Evolutionary conservation across 2,797 vertebrate genomes (phyloP), one percentile per base, ranked within the genome.

Genomic region (Loriculus beryllinus): DNA sequence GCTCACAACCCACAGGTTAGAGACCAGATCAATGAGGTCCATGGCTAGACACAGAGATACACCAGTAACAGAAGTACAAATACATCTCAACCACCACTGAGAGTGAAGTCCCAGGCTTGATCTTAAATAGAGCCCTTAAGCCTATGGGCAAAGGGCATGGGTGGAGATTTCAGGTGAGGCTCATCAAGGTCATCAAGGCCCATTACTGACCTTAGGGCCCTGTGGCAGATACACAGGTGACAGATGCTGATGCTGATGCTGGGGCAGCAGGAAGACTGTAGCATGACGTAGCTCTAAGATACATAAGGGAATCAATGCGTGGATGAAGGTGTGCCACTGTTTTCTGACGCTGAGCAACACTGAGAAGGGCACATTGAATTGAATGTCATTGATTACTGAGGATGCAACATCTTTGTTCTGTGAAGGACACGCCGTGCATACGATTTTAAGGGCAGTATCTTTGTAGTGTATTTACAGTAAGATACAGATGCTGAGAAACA

Each of bases 51-150:
- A 59, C 10, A 59, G 1, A 1, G 2, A n/a, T 7, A 29, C 8
- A 11, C 3, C 42, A 22, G 1, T 1, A 1, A 14, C 4, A 63
- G 7, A 71, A 7, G 7, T 4, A 39, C 23, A 60, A 1, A 42
- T 1, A 2, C 9, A 29, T 0, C 40, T 25, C 33, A 9, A 56
- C 2, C 21, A 26, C 0, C 63, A 20, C 20, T 3, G 0, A 35
- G 10, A 13, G 0, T 2, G 0, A 45, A 11, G 0, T 0, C 23
- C 13, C 33, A 37, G 20, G 5, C 31, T 45, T 42, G 63, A 70
- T 40, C 10, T 57, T 75, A 86, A 94, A 90, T 42, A 20, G 13
- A 62, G 14, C 14, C 18, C 43, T 23, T 7, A 23, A 90, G 29
- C 33, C 69, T 43, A 8, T 4, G 10, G 57, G 49, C 31, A 52